Conservation (phyloP, 2,888 invertebrate genomes). For the Oscheius sp. region DNA sequence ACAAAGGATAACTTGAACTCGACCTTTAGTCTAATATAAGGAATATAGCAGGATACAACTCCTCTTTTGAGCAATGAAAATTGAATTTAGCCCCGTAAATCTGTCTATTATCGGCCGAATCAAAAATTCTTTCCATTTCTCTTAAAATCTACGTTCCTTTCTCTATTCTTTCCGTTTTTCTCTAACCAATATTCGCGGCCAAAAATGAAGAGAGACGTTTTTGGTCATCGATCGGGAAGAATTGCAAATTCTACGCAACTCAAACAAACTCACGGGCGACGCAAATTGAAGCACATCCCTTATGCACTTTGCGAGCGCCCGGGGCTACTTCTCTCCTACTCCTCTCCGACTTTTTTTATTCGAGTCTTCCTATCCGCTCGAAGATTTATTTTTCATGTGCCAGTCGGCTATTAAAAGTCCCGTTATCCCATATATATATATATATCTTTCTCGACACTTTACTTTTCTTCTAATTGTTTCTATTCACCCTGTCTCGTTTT, state of each 20-base stretch:
- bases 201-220: neutral
- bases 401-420: neutral
- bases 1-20: no score
- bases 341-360: conserved; percentile 7
- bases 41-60: no score
- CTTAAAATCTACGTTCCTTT: neutral
- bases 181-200: neutral
- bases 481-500: conserved; percentile 6
- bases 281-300: conserved; percentile 30
- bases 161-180: neutral
- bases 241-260: conserved; percentile 30
- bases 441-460: no score
- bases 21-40: no score
- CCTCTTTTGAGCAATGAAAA: no score
- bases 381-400: neutral
- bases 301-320: conserved; percentile 28
- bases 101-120: no score
- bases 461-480: no score
- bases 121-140: neutral
- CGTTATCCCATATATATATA: no score
- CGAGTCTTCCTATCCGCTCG: neutral
- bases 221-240: conserved; percentile 27
- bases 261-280: conserved; percentile 30
- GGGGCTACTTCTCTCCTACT: neutral
- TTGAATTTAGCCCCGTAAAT: no score